phyloP scores from a whole-genome alignment of 2,888 invertebrate genomes.

The Hyppa rectilinea region DNA sequence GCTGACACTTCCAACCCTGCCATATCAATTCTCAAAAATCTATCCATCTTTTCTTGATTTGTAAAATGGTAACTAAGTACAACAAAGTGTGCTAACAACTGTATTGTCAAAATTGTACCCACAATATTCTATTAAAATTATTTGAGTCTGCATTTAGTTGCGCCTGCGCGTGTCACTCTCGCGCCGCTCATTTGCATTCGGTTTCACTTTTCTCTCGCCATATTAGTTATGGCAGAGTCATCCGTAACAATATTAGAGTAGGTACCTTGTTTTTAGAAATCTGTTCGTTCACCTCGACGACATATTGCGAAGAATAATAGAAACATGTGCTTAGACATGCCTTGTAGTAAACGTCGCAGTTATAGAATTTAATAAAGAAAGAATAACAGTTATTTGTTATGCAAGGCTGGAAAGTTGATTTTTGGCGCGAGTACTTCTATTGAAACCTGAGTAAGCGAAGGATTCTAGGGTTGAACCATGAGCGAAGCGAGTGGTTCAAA shows the following conservation, averaged over 20 bases:
- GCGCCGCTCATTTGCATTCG: conserved; percentile 60
- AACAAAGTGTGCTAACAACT: not conserved
- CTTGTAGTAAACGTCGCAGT: not conserved
- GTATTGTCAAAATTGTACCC: not conserved
- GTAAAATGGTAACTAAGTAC: not conserved
- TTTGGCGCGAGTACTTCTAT: too few relatives aligned
- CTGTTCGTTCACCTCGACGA: conserved; percentile 16
- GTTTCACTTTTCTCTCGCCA: conserved; percentile 81
- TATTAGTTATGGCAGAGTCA: conserved; percentile 69
- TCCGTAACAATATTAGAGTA: conserved; percentile 42
- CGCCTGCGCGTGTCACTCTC: conserved; percentile 38
- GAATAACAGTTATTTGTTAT: too few relatives aligned
- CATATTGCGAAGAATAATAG: not conserved
- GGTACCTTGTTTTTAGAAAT: conserved; percentile 73
- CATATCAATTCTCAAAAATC: not conserved
- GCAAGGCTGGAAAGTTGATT: too few relatives aligned
- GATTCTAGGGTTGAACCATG: too few relatives aligned
- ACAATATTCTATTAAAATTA: conserved; percentile 23
- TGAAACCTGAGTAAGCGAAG: too few relatives aligned
- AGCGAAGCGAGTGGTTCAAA: too few relatives aligned
- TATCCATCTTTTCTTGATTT: not conserved
- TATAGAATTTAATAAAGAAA: not conserved
- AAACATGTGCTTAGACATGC: not conserved
- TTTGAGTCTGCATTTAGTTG: conserved; percentile 26
- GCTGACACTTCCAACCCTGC: too few relatives aligned